Evolutionary conservation across 2,888 invertebrate genomes (phyloP), one percentile per base, ranked within the genome.

Genomic region (Andrena praecox): DNA sequence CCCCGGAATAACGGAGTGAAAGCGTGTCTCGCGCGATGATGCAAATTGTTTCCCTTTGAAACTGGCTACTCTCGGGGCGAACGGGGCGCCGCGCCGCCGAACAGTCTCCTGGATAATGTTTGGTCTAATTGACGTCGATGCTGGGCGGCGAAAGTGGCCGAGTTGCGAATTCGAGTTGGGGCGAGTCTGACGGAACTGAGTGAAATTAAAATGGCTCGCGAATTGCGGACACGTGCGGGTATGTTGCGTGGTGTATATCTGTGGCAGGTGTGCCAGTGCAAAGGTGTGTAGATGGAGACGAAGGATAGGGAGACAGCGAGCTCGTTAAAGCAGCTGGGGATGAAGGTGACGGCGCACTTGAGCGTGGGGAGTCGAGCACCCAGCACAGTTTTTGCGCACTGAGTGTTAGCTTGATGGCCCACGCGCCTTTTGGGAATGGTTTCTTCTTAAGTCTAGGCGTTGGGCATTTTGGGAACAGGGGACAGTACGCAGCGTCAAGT

Each of bases 41-140:
- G 79, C 67, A 67, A 76, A 76, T 71, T 76, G 71, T 82, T 80
- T 69, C 63, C 29, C 42, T 73, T 64, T 27, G 24, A 59, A 52
- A 62, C 66, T 1, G 56, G 8, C 60, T 54, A 67, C 63, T 80
- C 75, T 66, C 74, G 24, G 42, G n/a, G 24, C 60, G 31, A 68
- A 76, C 50, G 16, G 8, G 64, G 35, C 8, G 16, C 20, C 54
- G 8, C 8, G 20, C 60, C 74, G n/a, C 16, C 56, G 50, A 59
- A 62, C 42, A 16, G n/a, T 16, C 77, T 20, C 1, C 7, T 35
- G 16, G 52, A 20, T 70, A 64, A 62, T 60, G 66, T 56, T 70
- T 33, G 24, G 27, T 63, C 52, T 63, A 68, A 75, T 76, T 64
- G 59, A 62, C 29, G 35, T 2, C 33, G 27, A 48, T 10, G 10